Evolutionary conservation across 2,113 vertebrate species (phyloP).

Genomic region (Perca flavescens): DNA sequence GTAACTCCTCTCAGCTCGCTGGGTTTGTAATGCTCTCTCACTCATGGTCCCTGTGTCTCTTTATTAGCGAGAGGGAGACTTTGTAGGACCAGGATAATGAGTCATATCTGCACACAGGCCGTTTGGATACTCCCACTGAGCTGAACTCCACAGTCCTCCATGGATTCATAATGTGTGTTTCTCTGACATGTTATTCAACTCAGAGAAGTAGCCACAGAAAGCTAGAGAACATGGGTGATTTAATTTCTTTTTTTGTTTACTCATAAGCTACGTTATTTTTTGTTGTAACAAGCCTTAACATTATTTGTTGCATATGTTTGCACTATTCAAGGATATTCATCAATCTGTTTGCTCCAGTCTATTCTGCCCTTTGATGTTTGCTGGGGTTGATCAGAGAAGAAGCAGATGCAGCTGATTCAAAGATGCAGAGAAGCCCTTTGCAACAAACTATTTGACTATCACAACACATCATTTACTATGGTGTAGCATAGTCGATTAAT

Average conservation of each 20-base stretch:
- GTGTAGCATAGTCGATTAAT: no score
- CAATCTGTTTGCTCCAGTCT: background rate
- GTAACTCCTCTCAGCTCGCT: constrained; percentile 3
- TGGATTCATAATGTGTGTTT: constrained; percentile 13
- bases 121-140: background rate
- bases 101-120: constrained; percentile 11
- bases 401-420: background rate
- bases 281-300: background rate
- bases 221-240: background rate
- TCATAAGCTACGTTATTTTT: background rate
- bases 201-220: background rate
- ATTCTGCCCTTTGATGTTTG: no score
- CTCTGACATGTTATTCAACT: background rate
- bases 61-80: constrained; percentile 13
- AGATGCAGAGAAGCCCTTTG: background rate
- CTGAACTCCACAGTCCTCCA: background rate
- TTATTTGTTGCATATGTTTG: no score
- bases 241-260: background rate
- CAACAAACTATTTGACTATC: background rate
- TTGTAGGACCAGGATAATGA: constrained; percentile 27
- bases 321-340: background rate
- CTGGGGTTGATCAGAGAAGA: background rate
- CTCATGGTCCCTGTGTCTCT: constrained; percentile 19
- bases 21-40: constrained; percentile 4
- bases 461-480: background rate